Evolutionary conservation across 2,113 vertebrate genomes (phyloP).

Genomic region (Scomber colias): DNA sequence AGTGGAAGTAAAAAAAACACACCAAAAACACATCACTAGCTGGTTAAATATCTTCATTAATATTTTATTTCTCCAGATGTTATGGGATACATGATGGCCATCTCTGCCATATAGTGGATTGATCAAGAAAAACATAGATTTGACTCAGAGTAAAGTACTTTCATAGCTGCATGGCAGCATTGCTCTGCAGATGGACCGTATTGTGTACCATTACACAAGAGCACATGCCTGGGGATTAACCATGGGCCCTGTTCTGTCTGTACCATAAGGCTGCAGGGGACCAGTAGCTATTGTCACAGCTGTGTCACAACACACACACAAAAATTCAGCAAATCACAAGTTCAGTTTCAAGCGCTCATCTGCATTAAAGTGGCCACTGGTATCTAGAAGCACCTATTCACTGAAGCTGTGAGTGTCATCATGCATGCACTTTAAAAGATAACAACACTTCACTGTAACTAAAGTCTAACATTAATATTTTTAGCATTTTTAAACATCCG

Average conservation of each 20-base stretch:
- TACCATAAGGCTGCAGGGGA: slow-evolving; percentile 66
- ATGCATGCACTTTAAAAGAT: neutral
- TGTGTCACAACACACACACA: slow-evolving; percentile 55
- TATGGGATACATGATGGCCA: neutral
- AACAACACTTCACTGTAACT: neutral
- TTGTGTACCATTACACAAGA: slow-evolving; percentile 79
- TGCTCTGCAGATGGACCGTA: slow-evolving; percentile 75
- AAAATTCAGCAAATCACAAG: slow-evolving; percentile 41
- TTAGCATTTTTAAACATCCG: neutral
- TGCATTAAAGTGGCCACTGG: neutral
- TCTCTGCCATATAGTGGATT: neutral
- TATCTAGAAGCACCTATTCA: neutral
- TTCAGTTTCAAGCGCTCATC: slow-evolving; percentile 24
- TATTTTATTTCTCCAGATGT: neutral
- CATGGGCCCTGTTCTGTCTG: slow-evolving; percentile 62
- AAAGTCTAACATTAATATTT: neutral
- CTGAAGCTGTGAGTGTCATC: neutral
- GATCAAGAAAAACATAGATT: neutral
- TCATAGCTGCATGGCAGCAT: slow-evolving; percentile 51
- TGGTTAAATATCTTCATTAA: slow-evolving; percentile 4
- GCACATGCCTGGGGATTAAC: slow-evolving; percentile 78
- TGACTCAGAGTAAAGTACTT: slow-evolving; percentile 2
- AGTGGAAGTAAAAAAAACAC: neutral
- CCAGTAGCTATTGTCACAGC: slow-evolving; percentile 69
- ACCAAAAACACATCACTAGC: neutral